Percentiles rank a stretch among this genome's conserved stretches.
Conservation (phyloP, 2,888 invertebrate genomes). For the Heliconius ethilla region DNA sequence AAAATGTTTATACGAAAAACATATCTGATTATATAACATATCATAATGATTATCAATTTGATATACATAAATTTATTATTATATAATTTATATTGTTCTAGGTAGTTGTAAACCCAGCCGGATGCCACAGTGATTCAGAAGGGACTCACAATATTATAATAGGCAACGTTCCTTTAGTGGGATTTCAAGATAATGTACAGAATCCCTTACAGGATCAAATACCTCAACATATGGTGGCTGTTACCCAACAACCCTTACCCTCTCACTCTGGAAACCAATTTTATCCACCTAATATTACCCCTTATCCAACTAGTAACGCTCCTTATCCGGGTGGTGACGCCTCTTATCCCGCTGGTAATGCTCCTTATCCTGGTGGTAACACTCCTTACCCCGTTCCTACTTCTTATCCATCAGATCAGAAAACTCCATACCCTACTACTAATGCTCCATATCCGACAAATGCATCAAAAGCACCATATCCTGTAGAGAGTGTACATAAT, state of each 20-base stretch:
- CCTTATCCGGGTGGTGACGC: conserved; percentile 35
- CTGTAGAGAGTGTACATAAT: conserved; percentile 30
- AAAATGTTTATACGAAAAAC: too few species aligned
- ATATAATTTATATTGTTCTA: conserved; percentile 49
- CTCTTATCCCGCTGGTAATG: conserved; percentile 17
- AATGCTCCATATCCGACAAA: conserved; percentile 37
- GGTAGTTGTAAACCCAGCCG: conserved; percentile 58
- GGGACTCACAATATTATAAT: conserved; percentile 55
- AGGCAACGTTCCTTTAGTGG: conserved; percentile 63
- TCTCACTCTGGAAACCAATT: conserved; percentile 31
- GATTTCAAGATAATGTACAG: conserved; percentile 53
- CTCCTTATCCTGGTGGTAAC: neutral
- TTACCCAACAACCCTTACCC: conserved; percentile 54
- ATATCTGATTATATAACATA: too few species aligned
- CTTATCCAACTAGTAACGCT: conserved; percentile 38
- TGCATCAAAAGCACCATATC: conserved; percentile 35
- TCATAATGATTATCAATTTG: too few species aligned
- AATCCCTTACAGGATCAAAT: conserved; percentile 55
- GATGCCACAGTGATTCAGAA: conserved; percentile 61
- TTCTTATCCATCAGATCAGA: conserved; percentile 4
- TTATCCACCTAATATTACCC: neutral
- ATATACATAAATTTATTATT: too few species aligned
- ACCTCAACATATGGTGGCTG: conserved; percentile 46
- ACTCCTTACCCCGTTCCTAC: conserved; percentile 34
- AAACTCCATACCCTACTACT: neutral